These are phyloP conservation scores for Dicranocentrus wangi DNA, from an alignment of 2,888 invertebrate genomes.

Conservation along the genomic window DNA sequence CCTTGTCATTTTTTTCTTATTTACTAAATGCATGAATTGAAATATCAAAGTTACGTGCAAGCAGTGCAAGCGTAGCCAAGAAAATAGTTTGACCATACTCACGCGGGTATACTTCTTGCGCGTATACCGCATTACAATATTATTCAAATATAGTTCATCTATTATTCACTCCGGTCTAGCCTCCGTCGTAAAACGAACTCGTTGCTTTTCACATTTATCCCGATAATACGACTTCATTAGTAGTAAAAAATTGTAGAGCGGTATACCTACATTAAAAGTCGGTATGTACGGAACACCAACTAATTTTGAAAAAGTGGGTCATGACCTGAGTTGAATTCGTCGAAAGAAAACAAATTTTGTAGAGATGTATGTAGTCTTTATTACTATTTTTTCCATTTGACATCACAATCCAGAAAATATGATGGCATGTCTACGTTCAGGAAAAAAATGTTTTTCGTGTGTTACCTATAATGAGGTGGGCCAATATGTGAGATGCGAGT, in stretches of 20 bases:
- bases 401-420: slow-evolving; percentile 17
- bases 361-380: too few species aligned
- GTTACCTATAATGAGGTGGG: slow-evolving; percentile 25
- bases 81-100: too few species aligned
- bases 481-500: slow-evolving; percentile 24
- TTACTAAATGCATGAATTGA: too few species aligned
- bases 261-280: not conserved
- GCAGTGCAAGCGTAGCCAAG: too few species aligned
- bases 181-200: too few species aligned
- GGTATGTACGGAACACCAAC: not conserved
- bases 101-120: too few species aligned
- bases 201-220: not conserved
- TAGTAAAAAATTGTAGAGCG: too few species aligned
- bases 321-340: slow-evolving; percentile 28
- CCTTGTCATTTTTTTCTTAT: too few species aligned
- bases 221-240: not conserved
- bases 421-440: not conserved
- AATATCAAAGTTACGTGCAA: too few species aligned
- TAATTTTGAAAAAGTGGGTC: slow-evolving; percentile 41
- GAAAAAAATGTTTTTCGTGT: not conserved
- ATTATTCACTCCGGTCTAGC: too few species aligned
- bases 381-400: slow-evolving; percentile 31
- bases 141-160: too few species aligned
- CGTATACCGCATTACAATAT: too few species aligned
- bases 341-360: not conserved